Base-by-base conservation (phyloP, 1,140 invertebrate genomes). In the Notospermus geniculatus region DNA sequence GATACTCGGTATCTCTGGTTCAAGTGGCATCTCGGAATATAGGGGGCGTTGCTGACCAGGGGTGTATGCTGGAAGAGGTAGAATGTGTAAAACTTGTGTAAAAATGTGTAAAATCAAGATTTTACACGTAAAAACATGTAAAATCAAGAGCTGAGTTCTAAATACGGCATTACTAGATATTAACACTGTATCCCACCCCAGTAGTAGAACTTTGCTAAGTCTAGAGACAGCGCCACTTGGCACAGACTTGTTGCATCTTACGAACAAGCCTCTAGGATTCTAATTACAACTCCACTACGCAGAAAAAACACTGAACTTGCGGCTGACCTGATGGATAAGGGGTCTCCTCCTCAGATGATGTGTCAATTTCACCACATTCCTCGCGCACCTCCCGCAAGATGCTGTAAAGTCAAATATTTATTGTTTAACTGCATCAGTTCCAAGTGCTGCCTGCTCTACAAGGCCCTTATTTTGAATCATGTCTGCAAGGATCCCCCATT, bases 341-440 rank as follows among this genome's bases (percentile, higher is more conserved):
- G 9, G 5, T 86, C 70, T 90, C 86, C 85, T 88, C 85, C 66
- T 88, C 85, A 64, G 89, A 87, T 72, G 87, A 86, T 65, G 88
- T 85, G 69, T 86, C 83, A 71, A 84, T 71, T 68, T 88, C 83
- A 54, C 87, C 88, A 43, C 89, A 85, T 80, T 85, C 81, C 74
- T 79, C 76, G 66, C 80, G 70, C 2, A 85, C 80, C 50, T 83
- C 82, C 25, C 81, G 70, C 23, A 87, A 62, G 59, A 75, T 70
- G 53, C 75, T 77, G 58, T 7, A 69, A 63, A 54, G 4, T 25
- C 7, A 64, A 57, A 55, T n/a, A n/a, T n/a, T n/a, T n/a, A n/a
- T n/a, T n/a, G n/a, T n/a, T n/a, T n/a, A n/a, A n/a, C n/a, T n/a
- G n/a, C n/a, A n/a, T n/a, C n/a, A n/a, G n/a, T n/a, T n/a, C n/a